These are phyloP conservation scores for Cataglyphis cursor DNA, from an alignment of 2,888 invertebrate genomes.

Conservation along the genomic window DNA sequence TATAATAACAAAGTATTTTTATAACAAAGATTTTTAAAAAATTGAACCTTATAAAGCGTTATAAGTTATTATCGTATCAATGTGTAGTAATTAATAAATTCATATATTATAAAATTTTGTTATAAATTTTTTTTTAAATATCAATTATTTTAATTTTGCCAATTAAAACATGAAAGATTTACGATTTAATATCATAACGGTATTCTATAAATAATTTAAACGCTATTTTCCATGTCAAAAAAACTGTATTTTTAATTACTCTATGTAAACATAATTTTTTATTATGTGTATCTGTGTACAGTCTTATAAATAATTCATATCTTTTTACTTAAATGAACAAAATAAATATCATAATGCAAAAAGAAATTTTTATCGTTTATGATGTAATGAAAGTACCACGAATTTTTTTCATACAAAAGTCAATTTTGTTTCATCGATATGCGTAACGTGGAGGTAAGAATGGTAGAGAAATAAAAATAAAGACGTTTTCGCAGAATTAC, in stretches of 20 bases:
- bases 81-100: not conserved
- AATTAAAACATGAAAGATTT: not conserved
- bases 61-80: constrained; percentile 16
- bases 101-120: not conserved
- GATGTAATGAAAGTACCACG: not conserved
- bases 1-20: constrained; percentile 37
- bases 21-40: not conserved
- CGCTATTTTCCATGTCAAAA: not conserved
- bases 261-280: not conserved
- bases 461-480: constrained; percentile 6
- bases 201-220: constrained; percentile 1
- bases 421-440: not conserved
- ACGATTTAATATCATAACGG: not conserved
- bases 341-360: not conserved
- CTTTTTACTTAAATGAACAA: not conserved
- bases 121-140: not conserved
- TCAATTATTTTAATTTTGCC: not conserved
- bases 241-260: not conserved
- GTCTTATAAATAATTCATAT: not conserved
- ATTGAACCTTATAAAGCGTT: not conserved
- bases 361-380: not conserved
- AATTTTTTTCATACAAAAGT: not conserved
- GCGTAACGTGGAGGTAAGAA: not conserved
- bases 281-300: not conserved
- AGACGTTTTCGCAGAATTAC: not conserved